Conservation (phyloP, 2,888 invertebrate species). For the Zele albiditarsus region DNA sequence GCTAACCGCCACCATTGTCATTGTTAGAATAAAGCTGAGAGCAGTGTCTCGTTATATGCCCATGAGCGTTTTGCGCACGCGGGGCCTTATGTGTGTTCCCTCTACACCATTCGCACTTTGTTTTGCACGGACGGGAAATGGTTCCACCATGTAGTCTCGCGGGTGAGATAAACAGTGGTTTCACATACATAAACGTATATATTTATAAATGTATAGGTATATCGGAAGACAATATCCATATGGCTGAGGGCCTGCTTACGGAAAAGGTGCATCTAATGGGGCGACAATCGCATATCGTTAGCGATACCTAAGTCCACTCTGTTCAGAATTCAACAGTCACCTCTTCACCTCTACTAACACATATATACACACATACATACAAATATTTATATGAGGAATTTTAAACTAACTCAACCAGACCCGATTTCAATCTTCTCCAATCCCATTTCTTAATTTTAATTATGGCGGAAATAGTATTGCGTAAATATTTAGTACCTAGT, state of each 20-base stretch:
- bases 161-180: constrained; percentile 62
- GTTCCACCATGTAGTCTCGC: constrained; percentile 31
- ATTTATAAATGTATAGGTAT: constrained; percentile 53
- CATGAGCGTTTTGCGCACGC: constrained; percentile 42
- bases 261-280: constrained; percentile 67
- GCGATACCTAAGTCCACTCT: constrained; percentile 59
- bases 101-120: constrained; percentile 22
- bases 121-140: constrained; percentile 38
- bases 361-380: not conserved
- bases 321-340: constrained; percentile 11
- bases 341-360: not conserved
- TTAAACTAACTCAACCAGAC: no score
- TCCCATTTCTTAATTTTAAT: no score
- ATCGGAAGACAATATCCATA: constrained; percentile 62
- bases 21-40: not conserved
- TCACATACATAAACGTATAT: constrained; percentile 47
- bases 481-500: no score
- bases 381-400: no score
- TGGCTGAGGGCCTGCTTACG: constrained; percentile 47
- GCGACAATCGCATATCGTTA: constrained; percentile 70
- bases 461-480: no score
- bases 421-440: no score
- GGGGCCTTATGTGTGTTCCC: constrained; percentile 43
- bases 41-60: constrained; percentile 32
- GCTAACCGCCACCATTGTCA: not conserved